Evolutionary conservation across 2,888 invertebrate genomes (phyloP), one percentile per base, ranked within the genome.

Genomic region (Heteromyza rotundicornis): DNA sequence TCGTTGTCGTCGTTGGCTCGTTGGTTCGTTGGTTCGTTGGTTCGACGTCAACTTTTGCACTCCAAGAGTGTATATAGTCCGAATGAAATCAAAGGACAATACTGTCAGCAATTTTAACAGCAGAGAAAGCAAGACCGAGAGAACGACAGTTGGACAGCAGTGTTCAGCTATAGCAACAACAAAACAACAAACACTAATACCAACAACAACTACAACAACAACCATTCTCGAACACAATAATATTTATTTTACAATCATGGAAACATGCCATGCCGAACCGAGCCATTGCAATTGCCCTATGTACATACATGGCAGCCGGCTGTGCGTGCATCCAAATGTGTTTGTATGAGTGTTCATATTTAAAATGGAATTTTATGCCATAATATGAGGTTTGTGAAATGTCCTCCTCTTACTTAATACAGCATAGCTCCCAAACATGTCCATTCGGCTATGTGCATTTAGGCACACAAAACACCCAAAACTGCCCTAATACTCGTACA

Each of bases 231-330:
- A 14, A 14, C 47, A 20, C 47, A 47, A 47, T 47, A 47, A 47
- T 47, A 47, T 47, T 47, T 47, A 47, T 47, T 47, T 14, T 47
- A 47, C 47, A 47, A 40, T 40, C 16, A 40, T 40, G 40, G n/a
- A 7, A n/a, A 40, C 40, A 40, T 40, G 40, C 12, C 40, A 40
- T 32, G 32, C 5, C 12, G 32, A 8, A 12, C 12, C 7, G 32
- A 32, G n/a, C n/a, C n/a, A n/a, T n/a, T 32, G 32, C 12, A 12
- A 32, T 5, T 32, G 32, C 12, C 5, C 5, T 40, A 40, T 40
- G 16, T 40, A 40, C 16, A n/a, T 40, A n/a, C 14, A 40, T 40
- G 16, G n/a, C n/a, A n/a, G n/a, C n/a, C n/a, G n/a, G 5, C 5
- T 40, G 16, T 40, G 14, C 14, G 16, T 40, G 14, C 14, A 40